These are phyloP conservation scores for Alectura lathami DNA, from an alignment of 2,113 vertebrate species.

Conservation along the genomic window DNA sequence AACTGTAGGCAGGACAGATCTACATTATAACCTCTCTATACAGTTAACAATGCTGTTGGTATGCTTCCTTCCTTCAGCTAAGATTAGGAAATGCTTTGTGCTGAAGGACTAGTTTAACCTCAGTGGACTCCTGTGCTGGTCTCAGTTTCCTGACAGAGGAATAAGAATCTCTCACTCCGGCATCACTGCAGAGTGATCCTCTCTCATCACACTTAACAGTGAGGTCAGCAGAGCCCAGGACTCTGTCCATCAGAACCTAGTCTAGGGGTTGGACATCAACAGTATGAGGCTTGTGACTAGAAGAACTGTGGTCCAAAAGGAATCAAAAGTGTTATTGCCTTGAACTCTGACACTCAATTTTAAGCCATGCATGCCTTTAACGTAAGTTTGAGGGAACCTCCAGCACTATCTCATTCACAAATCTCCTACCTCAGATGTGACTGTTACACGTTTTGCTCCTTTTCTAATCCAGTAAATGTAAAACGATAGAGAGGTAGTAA, in stretches of 20 bases:
- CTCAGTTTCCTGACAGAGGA: not conserved
- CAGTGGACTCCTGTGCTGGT: not conserved
- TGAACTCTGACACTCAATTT: not conserved
- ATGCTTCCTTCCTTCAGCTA: not conserved
- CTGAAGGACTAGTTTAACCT: not conserved
- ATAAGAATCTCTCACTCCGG: not conserved
- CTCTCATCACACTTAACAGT: not conserved
- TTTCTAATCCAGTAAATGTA: not conserved
- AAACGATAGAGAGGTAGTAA: not conserved
- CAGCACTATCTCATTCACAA: not conserved
- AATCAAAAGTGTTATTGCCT: not conserved
- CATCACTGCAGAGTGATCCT: not conserved
- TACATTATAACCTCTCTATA: not conserved
- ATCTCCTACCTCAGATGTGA: not conserved
- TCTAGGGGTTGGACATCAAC: not conserved
- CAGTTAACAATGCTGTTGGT: not conserved
- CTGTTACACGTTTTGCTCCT: not conserved
- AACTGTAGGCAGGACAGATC: not conserved
- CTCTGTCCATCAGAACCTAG: not conserved
- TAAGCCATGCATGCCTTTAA: not conserved
- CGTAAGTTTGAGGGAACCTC: not conserved
- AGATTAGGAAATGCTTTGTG: not conserved
- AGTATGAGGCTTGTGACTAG: not conserved
- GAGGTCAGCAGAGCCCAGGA: not conserved
- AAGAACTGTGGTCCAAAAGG: not conserved